These are phyloP conservation scores for Hirudo medicinalis DNA, from an alignment of 1,140 invertebrate species.

Conservation along the genomic window DNA sequence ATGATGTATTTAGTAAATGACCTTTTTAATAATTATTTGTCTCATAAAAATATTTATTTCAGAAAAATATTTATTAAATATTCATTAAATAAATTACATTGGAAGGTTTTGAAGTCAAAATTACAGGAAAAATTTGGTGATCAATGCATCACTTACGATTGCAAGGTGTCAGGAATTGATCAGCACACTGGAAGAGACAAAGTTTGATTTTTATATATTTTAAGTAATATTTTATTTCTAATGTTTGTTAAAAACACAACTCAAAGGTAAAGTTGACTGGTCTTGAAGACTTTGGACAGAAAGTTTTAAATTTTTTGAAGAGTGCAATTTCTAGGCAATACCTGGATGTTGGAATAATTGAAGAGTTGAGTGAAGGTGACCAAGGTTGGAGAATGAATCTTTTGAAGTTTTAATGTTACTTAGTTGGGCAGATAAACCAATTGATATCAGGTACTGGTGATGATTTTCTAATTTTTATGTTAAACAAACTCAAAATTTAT, in stretches of 20 bases:
- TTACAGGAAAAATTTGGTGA: conserved; percentile 29
- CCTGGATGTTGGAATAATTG: conserved; percentile 16
- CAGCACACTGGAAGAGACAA: conserved; percentile 28
- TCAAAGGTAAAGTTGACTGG: conserved; percentile 29
- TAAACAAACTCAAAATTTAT: too few relatives aligned
- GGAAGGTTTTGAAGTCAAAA: conserved; percentile 29
- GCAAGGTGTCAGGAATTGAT: conserved; percentile 25
- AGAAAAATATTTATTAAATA: background rate
- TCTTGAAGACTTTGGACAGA: conserved; percentile 32
- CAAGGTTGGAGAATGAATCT: background rate
- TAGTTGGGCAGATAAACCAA: too few relatives aligned
- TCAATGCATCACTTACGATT: conserved; percentile 30
- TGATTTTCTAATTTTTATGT: too few relatives aligned
- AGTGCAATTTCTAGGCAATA: conserved; percentile 29
- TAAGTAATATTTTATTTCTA: too few relatives aligned
- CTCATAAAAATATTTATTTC: too few relatives aligned
- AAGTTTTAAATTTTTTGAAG: conserved; percentile 32
- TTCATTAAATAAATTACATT: conserved; percentile 6
- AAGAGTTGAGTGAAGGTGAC: conserved; percentile 14
- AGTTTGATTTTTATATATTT: conserved; percentile 22
- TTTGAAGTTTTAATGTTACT: too few relatives aligned
- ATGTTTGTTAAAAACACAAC: background rate
- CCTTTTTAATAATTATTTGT: too few relatives aligned
- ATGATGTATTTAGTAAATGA: too few relatives aligned
- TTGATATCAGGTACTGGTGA: too few relatives aligned